Percentiles rank a stretch among this genome's conserved stretches.
These are phyloP conservation scores for Cheilosia scutellata DNA, from an alignment of 2,888 invertebrate species.

Conservation along the genomic window DNA sequence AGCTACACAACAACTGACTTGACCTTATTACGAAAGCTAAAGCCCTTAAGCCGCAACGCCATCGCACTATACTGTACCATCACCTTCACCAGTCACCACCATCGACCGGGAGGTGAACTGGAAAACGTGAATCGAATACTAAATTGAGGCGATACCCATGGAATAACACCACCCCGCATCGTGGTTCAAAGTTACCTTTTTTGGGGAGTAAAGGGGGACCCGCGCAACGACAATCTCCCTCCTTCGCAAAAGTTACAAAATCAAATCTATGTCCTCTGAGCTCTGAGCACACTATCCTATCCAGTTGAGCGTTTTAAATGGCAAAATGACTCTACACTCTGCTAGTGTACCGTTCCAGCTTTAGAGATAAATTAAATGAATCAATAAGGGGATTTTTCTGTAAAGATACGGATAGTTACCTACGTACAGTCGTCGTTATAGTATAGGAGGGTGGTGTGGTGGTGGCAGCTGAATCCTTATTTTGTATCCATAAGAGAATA, in stretches of 20 bases:
- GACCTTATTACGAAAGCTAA: slow-evolving; percentile 73
- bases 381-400: slow-evolving; percentile 58
- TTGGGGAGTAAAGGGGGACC: neutral
- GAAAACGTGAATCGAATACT: slow-evolving; percentile 65
- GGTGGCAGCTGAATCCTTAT: slow-evolving; percentile 37
- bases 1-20: slow-evolving; percentile 43
- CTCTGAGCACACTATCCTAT: slow-evolving; percentile 9
- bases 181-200: slow-evolving; percentile 20
- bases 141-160: slow-evolving; percentile 55
- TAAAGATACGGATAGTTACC: slow-evolving; percentile 33
- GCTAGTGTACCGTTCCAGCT: slow-evolving; percentile 45
- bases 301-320: slow-evolving; percentile 47
- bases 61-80: slow-evolving; percentile 17
- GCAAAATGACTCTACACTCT: slow-evolving; percentile 42
- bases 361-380: slow-evolving; percentile 67
- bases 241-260: slow-evolving; percentile 38
- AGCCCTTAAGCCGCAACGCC: slow-evolving; percentile 66
- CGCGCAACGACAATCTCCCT: neutral
- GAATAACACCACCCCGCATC: neutral
- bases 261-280: slow-evolving; percentile 31
- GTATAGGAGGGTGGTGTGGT: neutral
- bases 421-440: neutral
- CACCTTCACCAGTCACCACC: slow-evolving; percentile 25
- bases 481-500: slow-evolving; percentile 34
- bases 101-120: slow-evolving; percentile 56